A percentile compares a stretch with the other conserved stretches of the same genome.
Conservation (phyloP, 1,140 invertebrate genomes). For the Hetaerina americana region DNA sequence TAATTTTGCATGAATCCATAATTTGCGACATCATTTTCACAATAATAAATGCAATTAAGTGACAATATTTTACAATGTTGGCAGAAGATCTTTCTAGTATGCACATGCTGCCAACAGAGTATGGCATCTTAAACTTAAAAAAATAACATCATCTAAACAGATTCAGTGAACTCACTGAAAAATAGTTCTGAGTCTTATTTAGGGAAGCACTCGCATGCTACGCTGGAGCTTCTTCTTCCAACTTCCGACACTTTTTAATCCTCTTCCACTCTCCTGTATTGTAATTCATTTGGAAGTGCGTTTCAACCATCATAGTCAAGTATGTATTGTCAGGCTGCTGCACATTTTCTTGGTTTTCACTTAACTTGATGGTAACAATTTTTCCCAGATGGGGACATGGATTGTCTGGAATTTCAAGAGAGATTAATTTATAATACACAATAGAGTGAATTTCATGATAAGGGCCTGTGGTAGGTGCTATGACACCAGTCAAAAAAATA, state of each 20-base stretch:
- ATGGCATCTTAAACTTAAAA: too few species aligned
- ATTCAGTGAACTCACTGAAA: too few species aligned
- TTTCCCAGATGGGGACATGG: slow-evolving; percentile 87
- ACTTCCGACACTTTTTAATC: slow-evolving; percentile 61
- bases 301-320: slow-evolving; percentile 69
- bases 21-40: too few species aligned
- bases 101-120: not conserved
- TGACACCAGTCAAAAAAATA: not conserved
- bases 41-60: not conserved
- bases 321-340: slow-evolving; percentile 57
- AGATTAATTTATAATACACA: too few species aligned
- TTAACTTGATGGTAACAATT: slow-evolving; percentile 84
- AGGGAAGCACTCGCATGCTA: too few species aligned
- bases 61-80: not conserved
- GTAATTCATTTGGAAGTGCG: slow-evolving; percentile 95
- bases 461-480: not conserved
- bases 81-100: not conserved
- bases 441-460: too few species aligned
- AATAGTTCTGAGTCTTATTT: too few species aligned
- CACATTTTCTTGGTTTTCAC: slow-evolving; percentile 73
- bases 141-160: too few species aligned
- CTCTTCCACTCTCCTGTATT: slow-evolving; percentile 87
- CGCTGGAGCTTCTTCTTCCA: slow-evolving; percentile 8
- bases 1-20: too few species aligned
- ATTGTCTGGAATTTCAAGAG: slow-evolving; percentile 55